phyloP scores from a whole-genome alignment of 2,797 vertebrate species.

The Gastrophryne carolinensis region DNA sequence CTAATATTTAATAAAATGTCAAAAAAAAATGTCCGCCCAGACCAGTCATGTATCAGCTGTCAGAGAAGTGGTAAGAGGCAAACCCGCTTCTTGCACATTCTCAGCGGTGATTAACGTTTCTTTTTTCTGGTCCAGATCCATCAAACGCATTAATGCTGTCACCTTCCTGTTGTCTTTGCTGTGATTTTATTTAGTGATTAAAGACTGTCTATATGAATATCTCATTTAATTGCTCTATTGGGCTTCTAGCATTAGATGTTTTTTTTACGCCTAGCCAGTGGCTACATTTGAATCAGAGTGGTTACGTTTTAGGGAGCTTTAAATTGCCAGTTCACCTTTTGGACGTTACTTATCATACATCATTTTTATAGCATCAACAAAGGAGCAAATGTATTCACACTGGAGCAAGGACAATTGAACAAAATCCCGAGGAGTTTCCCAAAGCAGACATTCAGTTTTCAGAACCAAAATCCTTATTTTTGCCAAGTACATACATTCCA shows the following conservation, averaged over 20 bases:
- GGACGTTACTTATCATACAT: too few relatives aligned
- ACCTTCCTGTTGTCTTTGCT: neutral
- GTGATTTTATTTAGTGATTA: slow-evolving; percentile 4
- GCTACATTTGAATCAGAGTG: neutral
- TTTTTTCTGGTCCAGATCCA: slow-evolving; percentile 21
- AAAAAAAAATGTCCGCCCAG: slow-evolving; percentile 20
- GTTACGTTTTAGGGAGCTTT: neutral
- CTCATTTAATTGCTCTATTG: neutral
- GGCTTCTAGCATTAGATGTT: neutral
- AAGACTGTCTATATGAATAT: slow-evolving; percentile 5
- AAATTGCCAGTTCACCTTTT: too few relatives aligned
- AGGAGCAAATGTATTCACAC: too few relatives aligned
- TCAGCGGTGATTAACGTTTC: slow-evolving; percentile 29
- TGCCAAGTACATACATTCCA: too few relatives aligned
- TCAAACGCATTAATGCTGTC: slow-evolving; percentile 2
- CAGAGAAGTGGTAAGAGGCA: neutral
- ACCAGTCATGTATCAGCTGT: neutral
- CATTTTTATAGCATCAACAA: too few relatives aligned
- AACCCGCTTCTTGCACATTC: slow-evolving; percentile 1
- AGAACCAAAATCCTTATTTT: too few relatives aligned
- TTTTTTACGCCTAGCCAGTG: too few relatives aligned
- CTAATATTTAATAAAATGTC: slow-evolving; percentile 55
- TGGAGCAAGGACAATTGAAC: too few relatives aligned
- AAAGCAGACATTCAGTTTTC: too few relatives aligned
- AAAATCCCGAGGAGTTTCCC: too few relatives aligned